Evolutionary conservation across 2,888 invertebrate species (phyloP).

Genomic region (Thecocarcelia acutangulata): DNA sequence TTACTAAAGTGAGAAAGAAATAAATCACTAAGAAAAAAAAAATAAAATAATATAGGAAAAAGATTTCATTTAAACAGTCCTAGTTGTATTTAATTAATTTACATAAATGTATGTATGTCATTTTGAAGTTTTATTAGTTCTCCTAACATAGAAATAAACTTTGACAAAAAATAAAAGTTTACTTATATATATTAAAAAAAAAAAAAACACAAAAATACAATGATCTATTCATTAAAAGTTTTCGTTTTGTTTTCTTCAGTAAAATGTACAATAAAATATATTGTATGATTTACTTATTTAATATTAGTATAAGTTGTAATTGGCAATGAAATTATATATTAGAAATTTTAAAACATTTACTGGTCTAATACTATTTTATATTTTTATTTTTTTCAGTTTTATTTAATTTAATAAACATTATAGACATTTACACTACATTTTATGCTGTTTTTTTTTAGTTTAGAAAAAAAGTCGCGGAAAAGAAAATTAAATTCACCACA

Average conservation of each 20-base stretch:
- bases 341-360: slow-evolving; percentile 52
- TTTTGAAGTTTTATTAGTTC: too few species aligned
- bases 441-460: slow-evolving; percentile 19
- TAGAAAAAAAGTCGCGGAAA: slow-evolving; percentile 34
- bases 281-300: slow-evolving; percentile 40
- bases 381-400: not conserved
- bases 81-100: not conserved
- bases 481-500: slow-evolving; percentile 58
- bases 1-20: not conserved
- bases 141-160: too few species aligned
- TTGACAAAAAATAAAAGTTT: too few species aligned
- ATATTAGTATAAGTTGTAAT: slow-evolving; percentile 61
- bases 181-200: too few species aligned
- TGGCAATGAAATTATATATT: slow-evolving; percentile 61
- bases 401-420: slow-evolving; percentile 32
- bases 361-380: slow-evolving; percentile 28
- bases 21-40: not conserved
- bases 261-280: slow-evolving; percentile 68
- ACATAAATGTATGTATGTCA: not conserved
- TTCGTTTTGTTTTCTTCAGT: slow-evolving; percentile 28
- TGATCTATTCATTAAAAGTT: slow-evolving; percentile 41
- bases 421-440: slow-evolving; percentile 65
- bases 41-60: not conserved
- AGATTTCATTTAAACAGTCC: slow-evolving; percentile 33
- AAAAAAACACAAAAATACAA: slow-evolving; percentile 6